Evolutionary conservation across 2,797 vertebrate genomes (phyloP).

Genomic region (Neosilurus mollespiculum): DNA sequence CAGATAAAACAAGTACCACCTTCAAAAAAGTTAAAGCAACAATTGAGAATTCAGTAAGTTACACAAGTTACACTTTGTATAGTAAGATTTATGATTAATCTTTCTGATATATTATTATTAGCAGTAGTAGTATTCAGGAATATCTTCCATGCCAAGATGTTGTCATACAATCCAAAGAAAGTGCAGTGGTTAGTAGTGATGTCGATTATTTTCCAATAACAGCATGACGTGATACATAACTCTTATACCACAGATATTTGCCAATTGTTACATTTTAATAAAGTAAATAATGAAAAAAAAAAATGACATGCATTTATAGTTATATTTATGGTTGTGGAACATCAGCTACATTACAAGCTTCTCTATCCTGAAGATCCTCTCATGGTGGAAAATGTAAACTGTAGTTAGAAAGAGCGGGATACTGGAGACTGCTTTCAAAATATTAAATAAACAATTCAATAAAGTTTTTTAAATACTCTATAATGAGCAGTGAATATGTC

Average conservation of each 20-base stretch:
- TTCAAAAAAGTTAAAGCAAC: not conserved
- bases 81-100: not conserved
- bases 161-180: not conserved
- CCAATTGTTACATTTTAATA: not conserved
- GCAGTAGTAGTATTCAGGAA: not conserved
- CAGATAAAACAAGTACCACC: not conserved
- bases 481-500: not conserved
- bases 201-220: not conserved
- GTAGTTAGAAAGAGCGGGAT: not conserved
- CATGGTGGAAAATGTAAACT: not conserved
- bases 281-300: too few relatives aligned
- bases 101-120: not conserved
- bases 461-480: not conserved
- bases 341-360: not conserved
- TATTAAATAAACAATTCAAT: not conserved
- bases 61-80: not conserved
- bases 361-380: not conserved
- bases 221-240: not conserved
- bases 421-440: not conserved
- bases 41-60: constrained; percentile 24
- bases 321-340: not conserved
- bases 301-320: not conserved
- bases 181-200: not conserved
- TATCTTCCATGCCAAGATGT: not conserved
- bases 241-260: not conserved